phyloP scores from a whole-genome alignment of 2,888 invertebrate species.

The Ecdyonurus torrentis region DNA sequence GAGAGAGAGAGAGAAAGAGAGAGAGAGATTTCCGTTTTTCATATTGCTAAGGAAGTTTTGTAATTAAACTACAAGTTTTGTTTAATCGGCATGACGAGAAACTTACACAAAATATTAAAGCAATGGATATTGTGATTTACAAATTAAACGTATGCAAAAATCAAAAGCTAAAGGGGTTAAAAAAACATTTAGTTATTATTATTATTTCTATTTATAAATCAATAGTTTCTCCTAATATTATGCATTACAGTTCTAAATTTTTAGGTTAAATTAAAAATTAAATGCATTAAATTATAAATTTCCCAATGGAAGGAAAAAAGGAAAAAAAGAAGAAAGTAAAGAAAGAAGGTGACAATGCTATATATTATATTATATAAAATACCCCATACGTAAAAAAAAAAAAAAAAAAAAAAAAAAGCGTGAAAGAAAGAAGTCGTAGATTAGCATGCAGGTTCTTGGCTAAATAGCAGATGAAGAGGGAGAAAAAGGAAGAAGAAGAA shows the following conservation, averaged over 20 bases:
- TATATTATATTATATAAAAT: too few species aligned
- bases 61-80: background rate
- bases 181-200: too few species aligned
- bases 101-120: background rate
- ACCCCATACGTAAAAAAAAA: too few species aligned
- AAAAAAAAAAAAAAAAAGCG: background rate
- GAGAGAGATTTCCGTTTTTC: background rate
- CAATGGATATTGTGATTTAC: background rate
- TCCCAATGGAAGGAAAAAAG: background rate
- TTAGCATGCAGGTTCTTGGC: background rate
- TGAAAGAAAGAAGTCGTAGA: background rate
- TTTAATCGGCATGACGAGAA: background rate
- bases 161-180: background rate
- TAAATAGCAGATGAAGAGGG: background rate
- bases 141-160: background rate
- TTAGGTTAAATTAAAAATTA: too few species aligned
- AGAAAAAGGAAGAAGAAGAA: background rate
- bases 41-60: background rate
- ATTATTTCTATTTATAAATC: too few species aligned
- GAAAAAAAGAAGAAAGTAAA: background rate
- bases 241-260: too few species aligned
- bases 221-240: too few species aligned
- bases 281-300: background rate
- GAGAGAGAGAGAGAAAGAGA: background rate
- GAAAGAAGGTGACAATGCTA: background rate